Evolutionary conservation across 2,113 vertebrate genomes (phyloP), one percentile per base, ranked within the genome.

Genomic region (Smithornis capensis): DNA sequence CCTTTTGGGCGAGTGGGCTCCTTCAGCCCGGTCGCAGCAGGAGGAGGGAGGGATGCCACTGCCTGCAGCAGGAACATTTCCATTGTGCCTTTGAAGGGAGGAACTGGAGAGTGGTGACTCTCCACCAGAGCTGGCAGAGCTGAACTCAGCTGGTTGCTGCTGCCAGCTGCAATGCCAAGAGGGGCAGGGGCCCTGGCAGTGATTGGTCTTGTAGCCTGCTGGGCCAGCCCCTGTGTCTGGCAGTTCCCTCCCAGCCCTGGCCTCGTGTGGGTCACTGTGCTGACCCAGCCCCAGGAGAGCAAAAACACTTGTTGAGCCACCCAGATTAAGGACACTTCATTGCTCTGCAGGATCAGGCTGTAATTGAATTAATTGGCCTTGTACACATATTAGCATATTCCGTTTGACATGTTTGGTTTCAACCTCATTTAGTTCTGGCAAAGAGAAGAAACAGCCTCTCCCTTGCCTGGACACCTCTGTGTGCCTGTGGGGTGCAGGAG

Each of bases 401-500:
- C 78, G 29, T 75, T 90, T 79, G 87, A 70, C 67, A 21, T 57
- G 67, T 83, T 95, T 87, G 52, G n/a, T 83, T 90, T 95, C 67
- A 70, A 47, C 56, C 37, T 75, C 50, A 33, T 75, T 80, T 92
- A 29, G 75, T 83, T 87, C 67, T 90, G 78, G 38, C 78, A 44
- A 38, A 49, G 90, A 63, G 70, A 77, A 47, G 65, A 55, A 62
- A 35, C 50, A 45, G 27, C 50, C 68, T 57, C 29, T 63, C 16
- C 38, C 35, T 57, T 3, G 3, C 60, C 73, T 31, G 35, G 53
- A 56, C 50, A 35, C 62, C 29, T 65, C 50, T 52, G 27, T 1
- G 4, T 33, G 92, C 28, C 6, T 40, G 53, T 1, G 0, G 53
- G 29, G 49, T 33, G 69, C 49, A 80, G 42, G n/a, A 67, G 23